Evolutionary conservation across 2,797 vertebrate species (phyloP).

Genomic region (Anguilla anguilla): DNA sequence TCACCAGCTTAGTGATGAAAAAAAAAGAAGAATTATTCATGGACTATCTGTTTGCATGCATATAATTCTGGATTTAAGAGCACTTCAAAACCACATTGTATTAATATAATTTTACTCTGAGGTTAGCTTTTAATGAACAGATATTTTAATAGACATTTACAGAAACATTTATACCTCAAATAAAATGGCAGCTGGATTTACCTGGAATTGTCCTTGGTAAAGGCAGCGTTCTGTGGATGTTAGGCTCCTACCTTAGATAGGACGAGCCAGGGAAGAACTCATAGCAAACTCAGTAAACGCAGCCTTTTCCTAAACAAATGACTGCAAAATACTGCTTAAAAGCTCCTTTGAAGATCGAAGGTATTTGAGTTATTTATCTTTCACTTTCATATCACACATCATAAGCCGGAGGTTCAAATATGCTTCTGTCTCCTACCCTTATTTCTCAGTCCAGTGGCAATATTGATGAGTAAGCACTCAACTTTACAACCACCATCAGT

Average conservation of each 20-base stretch:
- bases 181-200: not conserved
- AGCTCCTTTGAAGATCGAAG: not conserved
- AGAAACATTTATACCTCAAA: not conserved
- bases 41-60: not conserved
- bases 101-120: not conserved
- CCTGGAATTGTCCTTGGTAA: not conserved
- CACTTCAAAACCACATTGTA: not conserved
- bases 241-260: not conserved
- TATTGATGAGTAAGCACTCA: not conserved
- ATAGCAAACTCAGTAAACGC: not conserved
- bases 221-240: not conserved
- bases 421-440: not conserved
- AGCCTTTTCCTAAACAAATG: constrained; percentile 1
- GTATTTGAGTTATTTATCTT: not conserved
- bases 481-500: not conserved
- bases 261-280: not conserved
- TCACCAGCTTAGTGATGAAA: not conserved
- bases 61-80: not conserved
- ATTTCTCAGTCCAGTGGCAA: not conserved
- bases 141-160: not conserved
- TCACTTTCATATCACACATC: not conserved
- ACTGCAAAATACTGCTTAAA: not conserved
- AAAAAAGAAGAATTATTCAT: not conserved
- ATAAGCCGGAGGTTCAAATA: not conserved
- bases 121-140: not conserved